Conservation (phyloP, 2,113 vertebrate genomes). For the Manacus vitellinus region DNA sequence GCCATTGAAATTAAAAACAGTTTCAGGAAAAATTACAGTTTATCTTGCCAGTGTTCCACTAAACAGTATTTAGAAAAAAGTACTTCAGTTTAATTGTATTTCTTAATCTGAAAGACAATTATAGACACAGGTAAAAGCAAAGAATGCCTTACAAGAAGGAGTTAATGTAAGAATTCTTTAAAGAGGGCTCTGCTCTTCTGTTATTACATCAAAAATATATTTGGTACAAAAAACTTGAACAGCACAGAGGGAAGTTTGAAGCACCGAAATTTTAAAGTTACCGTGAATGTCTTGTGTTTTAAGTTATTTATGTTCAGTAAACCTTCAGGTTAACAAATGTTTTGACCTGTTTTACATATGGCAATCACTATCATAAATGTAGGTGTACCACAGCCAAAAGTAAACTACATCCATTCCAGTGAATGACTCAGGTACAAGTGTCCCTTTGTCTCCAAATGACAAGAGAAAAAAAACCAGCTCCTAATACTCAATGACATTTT, state of each 20-base stretch:
- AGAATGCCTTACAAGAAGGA: neutral
- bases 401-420: neutral
- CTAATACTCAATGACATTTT: neutral
- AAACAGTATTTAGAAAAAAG: neutral
- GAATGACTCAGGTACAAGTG: neutral
- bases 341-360: neutral
- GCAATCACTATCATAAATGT: neutral
- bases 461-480: neutral
- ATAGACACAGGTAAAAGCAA: neutral
- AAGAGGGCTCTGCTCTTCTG: neutral
- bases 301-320: neutral
- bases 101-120: neutral
- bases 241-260: neutral
- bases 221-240: neutral
- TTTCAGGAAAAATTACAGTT: neutral
- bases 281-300: neutral
- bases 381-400: neutral
- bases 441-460: neutral
- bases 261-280: neutral
- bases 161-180: neutral
- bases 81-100: neutral
- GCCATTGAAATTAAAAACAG: neutral
- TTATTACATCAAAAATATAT: neutral
- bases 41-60: neutral
- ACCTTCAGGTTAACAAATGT: neutral